Evolutionary conservation across 1,140 invertebrate species (phyloP), one percentile per base, ranked within the genome.

Genomic region (Polypedilum vanderplanki): DNA sequence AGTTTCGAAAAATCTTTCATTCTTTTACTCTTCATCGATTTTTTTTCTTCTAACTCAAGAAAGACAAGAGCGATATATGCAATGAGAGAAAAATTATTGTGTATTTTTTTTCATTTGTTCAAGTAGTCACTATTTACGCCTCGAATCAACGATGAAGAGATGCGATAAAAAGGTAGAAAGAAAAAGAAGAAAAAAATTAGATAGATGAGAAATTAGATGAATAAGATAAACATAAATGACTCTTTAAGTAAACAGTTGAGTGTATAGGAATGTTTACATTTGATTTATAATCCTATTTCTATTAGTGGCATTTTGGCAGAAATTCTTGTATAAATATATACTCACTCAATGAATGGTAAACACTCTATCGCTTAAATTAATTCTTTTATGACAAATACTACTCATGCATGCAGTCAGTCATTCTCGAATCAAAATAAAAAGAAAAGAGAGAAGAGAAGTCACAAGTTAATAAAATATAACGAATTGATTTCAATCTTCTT

Each of bases 401-500:
- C 24, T 33, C 24, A 33, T 33, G 24, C 24, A 33, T 33, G 24
- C 24, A 33, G 24, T 33, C 24, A 33, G 5, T 33, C 24, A 3
- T 33, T 33, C 24, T 33, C 24, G 24, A 33, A 33, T 33, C 24
- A 33, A 33, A 3, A 33, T 33, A 33, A 33, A 33, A 33, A 33
- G 5, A 33, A 5, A 33, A 33, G 24, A 33, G 24, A 33, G 24
- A 33, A 33, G 24, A 33, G 24, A 33, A 57, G 17, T 70, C 65
- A 70, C 65, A 70, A 22, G 65, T 70, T 70, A 70, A 70, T 70
- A 70, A 70, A 70, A 70, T 70, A 70, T 70, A 70, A 70, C 65
- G 65, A 70, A 70, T 70, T 70, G 65, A 70, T 70, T 70, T 70
- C 65, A 22, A 70, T 70, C 20, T 70, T 70, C 17, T 70, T 12